Evolutionary conservation across 1,140 invertebrate species (phyloP).

Genomic region (Hypsibius dujardini): DNA sequence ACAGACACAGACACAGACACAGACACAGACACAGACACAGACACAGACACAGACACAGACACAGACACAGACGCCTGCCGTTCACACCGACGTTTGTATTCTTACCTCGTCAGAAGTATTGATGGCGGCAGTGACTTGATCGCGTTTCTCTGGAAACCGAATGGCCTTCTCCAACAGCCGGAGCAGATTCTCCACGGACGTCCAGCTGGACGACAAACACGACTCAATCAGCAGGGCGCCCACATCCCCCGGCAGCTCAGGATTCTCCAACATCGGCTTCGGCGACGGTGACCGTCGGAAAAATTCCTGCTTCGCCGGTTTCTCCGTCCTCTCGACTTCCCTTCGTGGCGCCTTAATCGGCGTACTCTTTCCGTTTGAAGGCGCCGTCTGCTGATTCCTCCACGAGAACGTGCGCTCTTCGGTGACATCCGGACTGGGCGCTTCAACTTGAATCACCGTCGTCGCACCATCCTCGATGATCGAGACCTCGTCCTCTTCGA

Average conservation of each 20-base stretch:
- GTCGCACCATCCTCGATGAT: no score
- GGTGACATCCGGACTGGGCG: no score
- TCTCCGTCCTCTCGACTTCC: background rate
- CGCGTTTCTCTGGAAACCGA: background rate
- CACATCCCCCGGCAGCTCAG: background rate
- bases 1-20: no score
- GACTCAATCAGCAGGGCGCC: background rate
- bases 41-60: no score
- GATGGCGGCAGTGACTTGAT: background rate
- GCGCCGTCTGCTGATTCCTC: background rate
- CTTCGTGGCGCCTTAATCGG: background rate
- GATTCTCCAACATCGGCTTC: background rate
- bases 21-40: no score
- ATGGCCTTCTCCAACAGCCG: slow-evolving; percentile 7
- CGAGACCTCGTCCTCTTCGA: no score
- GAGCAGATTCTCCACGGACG: background rate
- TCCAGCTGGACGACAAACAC: slow-evolving; percentile 2
- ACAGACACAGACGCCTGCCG: no score
- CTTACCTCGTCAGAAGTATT: background rate
- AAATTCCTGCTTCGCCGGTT: background rate
- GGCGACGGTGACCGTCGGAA: slow-evolving; percentile 2
- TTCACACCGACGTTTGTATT: no score
- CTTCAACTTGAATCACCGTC: no score
- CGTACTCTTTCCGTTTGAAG: background rate
- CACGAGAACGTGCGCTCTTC: no score